Conservation (phyloP, 2,797 vertebrate genomes). For the Lacerta bilineata region DNA sequence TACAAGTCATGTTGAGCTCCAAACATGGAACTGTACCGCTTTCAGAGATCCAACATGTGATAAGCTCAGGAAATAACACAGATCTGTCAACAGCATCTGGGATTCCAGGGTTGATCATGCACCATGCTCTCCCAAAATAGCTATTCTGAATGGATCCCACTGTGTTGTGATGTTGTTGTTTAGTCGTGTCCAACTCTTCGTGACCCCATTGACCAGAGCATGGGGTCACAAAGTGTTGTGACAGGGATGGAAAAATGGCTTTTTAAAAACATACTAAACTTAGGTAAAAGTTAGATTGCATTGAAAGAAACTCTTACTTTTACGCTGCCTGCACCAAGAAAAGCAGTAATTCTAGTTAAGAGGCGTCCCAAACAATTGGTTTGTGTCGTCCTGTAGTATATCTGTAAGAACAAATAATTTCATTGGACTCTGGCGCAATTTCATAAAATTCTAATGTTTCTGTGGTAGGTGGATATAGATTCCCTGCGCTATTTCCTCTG, state of each 20-base stretch:
- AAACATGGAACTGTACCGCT: not conserved
- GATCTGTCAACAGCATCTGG: conserved; percentile 1
- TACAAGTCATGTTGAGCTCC: not conserved
- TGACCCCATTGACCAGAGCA: too few species aligned
- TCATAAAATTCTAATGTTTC: not conserved
- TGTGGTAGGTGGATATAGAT: not conserved
- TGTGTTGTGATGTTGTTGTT: not conserved
- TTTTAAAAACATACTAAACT: not conserved
- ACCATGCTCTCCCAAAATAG: not conserved
- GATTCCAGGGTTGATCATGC: not conserved
- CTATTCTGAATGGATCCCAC: not conserved
- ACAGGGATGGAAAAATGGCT: too few species aligned
- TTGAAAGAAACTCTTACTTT: not conserved
- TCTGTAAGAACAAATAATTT: not conserved
- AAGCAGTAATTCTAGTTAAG: not conserved
- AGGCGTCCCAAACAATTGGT: not conserved
- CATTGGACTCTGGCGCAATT: not conserved
- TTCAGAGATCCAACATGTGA: not conserved
- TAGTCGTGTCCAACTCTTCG: too few species aligned
- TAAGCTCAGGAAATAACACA: not conserved
- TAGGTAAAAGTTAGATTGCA: not conserved
- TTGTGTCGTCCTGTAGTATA: not conserved
- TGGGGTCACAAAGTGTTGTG: not conserved
- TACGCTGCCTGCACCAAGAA: not conserved
- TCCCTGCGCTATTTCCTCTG: too few species aligned